phyloP scores from a whole-genome alignment of 2,888 invertebrate genomes.

The Eupithecia pulchellata region DNA sequence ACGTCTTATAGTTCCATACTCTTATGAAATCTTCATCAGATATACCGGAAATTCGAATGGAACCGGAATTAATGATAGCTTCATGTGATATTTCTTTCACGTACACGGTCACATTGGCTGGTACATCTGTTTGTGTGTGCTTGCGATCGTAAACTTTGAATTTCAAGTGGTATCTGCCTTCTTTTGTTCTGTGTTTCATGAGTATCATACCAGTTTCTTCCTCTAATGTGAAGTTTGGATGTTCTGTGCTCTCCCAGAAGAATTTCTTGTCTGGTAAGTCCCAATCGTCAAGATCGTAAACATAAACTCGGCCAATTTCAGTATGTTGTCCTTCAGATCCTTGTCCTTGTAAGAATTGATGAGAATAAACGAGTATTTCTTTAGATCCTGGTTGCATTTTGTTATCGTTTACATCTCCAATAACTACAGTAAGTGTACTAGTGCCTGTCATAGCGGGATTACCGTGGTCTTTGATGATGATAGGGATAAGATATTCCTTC shows the following conservation, averaged over 20 bases:
- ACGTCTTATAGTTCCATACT: slow-evolving; percentile 96
- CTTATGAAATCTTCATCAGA: slow-evolving; percentile 98
- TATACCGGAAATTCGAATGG: slow-evolving; percentile 95
- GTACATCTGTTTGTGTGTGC: slow-evolving; percentile 97
- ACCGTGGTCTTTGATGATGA: slow-evolving; percentile 98
- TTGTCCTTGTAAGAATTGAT: slow-evolving; percentile 94
- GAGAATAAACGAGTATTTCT: slow-evolving; percentile 98
- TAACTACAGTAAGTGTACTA: slow-evolving; percentile 97
- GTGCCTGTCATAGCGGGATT: slow-evolving; percentile 98
- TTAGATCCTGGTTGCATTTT: slow-evolving; percentile 99
- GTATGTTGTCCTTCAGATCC: slow-evolving; percentile 89
- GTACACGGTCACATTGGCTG: slow-evolving; percentile 97
- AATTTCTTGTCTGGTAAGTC: slow-evolving; percentile 99
- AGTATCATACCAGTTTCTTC: slow-evolving; percentile 97
- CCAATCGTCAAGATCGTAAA: slow-evolving; percentile 99
- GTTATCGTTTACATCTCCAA: slow-evolving; percentile 99
- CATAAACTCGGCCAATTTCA: slow-evolving; percentile 97
- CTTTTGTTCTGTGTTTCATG: slow-evolving; percentile 96
- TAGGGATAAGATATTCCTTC: slow-evolving; percentile 98
- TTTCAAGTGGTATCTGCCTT: slow-evolving; percentile 92
- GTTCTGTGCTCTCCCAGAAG: slow-evolving; percentile 95
- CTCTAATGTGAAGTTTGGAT: slow-evolving; percentile 94
- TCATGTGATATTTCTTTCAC: slow-evolving; percentile 98
- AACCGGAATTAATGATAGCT: slow-evolving; percentile 97
- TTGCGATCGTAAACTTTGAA: slow-evolving; percentile 97